Evolutionary conservation across 2,888 invertebrate species (phyloP).

Genomic region (Diachrysia chrysitis): DNA sequence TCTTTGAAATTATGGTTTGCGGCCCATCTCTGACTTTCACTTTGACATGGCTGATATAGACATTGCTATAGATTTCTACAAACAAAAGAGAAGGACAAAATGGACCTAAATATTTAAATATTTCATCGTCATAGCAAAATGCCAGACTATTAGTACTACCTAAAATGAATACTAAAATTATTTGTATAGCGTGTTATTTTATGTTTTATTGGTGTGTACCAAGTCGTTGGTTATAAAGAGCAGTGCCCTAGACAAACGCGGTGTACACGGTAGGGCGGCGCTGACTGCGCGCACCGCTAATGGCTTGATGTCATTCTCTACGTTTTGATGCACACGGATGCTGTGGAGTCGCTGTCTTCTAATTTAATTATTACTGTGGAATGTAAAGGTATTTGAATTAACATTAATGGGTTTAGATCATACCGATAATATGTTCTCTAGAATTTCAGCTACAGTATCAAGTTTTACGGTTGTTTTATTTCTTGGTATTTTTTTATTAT

Average conservation of each 20-base stretch:
- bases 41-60: too few relatives aligned
- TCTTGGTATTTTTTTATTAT: too few relatives aligned
- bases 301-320: constrained; percentile 85
- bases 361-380: neutral
- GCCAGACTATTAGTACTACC: too few relatives aligned
- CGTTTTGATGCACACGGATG: constrained; percentile 60
- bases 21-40: too few relatives aligned
- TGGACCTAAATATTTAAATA: too few relatives aligned
- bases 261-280: constrained; percentile 68
- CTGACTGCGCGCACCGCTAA: constrained; percentile 80
- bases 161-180: too few relatives aligned
- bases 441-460: neutral
- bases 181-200: neutral
- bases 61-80: too few relatives aligned
- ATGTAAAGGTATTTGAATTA: neutral
- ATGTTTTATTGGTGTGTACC: neutral
- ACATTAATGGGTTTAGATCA: neutral
- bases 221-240: constrained; percentile 62
- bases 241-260: constrained; percentile 58
- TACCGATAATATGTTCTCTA: neutral
- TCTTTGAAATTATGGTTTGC: too few relatives aligned
- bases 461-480: too few relatives aligned
- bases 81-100: too few relatives aligned
- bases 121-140: too few relatives aligned
- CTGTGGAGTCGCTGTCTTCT: constrained; percentile 59